phyloP scores from a whole-genome alignment of 2,797 vertebrate genomes.

The Cottoperca gobio region DNA sequence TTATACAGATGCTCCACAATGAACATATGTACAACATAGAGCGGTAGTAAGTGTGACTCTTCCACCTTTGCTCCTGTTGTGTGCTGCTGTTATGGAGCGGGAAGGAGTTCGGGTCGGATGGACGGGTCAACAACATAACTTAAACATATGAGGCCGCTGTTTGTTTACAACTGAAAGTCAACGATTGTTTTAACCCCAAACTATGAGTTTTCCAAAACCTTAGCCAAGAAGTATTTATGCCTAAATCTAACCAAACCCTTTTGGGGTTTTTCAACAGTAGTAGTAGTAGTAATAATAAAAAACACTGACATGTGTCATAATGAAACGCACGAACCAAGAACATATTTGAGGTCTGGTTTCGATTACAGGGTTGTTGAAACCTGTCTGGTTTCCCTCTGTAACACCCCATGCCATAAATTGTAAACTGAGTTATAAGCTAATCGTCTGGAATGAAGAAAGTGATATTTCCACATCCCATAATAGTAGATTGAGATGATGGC shows the following conservation, averaged over 20 bases:
- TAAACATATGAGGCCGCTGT: neutral
- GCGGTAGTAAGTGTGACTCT: neutral
- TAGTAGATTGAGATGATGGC: neutral
- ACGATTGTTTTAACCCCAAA: neutral
- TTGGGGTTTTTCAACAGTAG: too few relatives aligned
- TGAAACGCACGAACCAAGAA: neutral
- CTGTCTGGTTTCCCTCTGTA: neutral
- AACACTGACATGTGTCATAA: neutral
- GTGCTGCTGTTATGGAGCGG: neutral
- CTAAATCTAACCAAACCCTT: neutral
- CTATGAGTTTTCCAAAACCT: neutral
- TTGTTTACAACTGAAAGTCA: too few relatives aligned
- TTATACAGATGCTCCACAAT: neutral
- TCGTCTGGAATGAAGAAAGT: neutral
- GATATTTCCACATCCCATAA: neutral
- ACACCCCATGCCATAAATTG: neutral
- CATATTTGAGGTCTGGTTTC: too few relatives aligned
- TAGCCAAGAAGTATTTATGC: neutral
- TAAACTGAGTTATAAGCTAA: neutral
- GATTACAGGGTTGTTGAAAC: too few relatives aligned
- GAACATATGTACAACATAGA: neutral
- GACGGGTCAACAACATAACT: neutral
- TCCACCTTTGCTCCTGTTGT: too few relatives aligned
- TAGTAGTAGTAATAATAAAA: too few relatives aligned
- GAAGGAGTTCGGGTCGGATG: neutral